Conservation (phyloP, 2,113 vertebrate genomes). For the Fregetta grallaria region DNA sequence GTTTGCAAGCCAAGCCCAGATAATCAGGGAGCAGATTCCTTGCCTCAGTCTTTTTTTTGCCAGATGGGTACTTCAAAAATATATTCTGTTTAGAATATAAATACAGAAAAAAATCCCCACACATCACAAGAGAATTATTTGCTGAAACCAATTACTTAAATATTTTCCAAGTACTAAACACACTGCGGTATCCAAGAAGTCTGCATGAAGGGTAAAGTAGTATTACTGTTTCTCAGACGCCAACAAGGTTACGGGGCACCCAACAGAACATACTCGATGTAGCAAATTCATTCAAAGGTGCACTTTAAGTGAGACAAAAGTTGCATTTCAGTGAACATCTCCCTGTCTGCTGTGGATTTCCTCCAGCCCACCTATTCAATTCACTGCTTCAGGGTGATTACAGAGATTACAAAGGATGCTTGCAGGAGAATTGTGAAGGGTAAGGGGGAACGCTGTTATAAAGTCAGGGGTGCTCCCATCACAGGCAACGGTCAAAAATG, state of each 20-base stretch:
- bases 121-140: background rate
- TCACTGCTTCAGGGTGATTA: background rate
- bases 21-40: background rate
- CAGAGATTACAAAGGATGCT: background rate
- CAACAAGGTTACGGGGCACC: background rate
- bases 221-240: background rate
- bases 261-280: rapidly evolving
- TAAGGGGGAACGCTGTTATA: background rate
- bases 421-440: background rate
- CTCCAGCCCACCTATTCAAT: background rate
- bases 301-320: background rate
- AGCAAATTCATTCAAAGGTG: background rate
- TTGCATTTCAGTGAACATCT: background rate
- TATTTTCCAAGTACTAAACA: constrained; percentile 6
- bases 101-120: background rate
- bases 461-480: background rate
- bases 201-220: background rate
- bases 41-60: background rate
- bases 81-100: background rate
- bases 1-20: background rate
- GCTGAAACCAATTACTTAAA: background rate
- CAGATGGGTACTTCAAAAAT: background rate
- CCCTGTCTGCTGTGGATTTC: background rate
- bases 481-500: background rate
- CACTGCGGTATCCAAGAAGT: background rate